Evolutionary conservation across 2,113 vertebrate genomes (phyloP), one percentile per base, ranked within the genome.

Genomic region (Lonchura striata): DNA sequence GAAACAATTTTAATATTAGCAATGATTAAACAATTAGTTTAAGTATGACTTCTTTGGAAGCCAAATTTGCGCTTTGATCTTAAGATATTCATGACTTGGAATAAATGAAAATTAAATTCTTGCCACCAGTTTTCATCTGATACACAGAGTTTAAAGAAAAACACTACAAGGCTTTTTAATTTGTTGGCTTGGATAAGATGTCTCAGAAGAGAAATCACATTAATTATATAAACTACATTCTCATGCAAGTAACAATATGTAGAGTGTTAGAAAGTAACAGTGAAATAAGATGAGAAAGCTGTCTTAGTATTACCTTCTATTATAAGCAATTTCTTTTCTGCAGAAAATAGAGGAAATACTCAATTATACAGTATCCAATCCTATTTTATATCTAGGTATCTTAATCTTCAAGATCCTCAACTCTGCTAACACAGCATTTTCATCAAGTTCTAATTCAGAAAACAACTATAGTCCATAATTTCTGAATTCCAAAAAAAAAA

Each of bases 41-140:
- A 82, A 64, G 63, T 53, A 79, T 24, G 37, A 46, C 37, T 92
- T 80, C 50, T 95, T 88, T 94, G 76, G 68, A 93, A 86, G 92
- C 25, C 82, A 95, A 92, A 95, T 92, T 65, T 80, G 14, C 94
- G 68, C 85, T 96, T 92, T 93, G 66, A 92, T 93, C 76, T 88
- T 85, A 63, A 61, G 42, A 72, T 76, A 96, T 61, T 88, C 37
- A 85, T 54, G 28, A 83, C 18, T 74, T 35, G 24, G 59, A 88
- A 86, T 85, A 52, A 95, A 92, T 80, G 74, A 96, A 94, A 96
- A 90, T 57, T 21, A 93, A 90, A 25, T 70, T 85, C 88, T 65
- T 90, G 76, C 35, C 50, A 57, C 46, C 46, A 61, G 59, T 93
- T 90, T 91, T 77, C 71, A 88, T 90, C 66, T 94, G 71, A 92